Percentiles rank a stretch among this genome's conserved stretches.
These are phyloP conservation scores for Pseudomyrmex gracilis DNA, from an alignment of 1,140 invertebrate species.

Conservation along the genomic window DNA sequence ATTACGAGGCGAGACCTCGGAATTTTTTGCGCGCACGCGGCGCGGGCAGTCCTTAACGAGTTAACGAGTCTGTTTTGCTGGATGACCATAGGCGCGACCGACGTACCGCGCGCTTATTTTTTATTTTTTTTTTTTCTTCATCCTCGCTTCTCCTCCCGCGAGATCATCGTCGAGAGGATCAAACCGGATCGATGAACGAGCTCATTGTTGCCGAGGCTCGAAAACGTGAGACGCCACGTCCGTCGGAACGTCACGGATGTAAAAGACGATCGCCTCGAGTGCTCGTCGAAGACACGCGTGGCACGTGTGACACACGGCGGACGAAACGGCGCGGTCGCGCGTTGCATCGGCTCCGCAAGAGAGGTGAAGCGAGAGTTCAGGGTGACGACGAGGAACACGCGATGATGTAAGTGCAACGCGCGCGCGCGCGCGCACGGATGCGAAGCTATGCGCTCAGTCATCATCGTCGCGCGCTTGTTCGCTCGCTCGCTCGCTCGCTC, in stretches of 20 bases:
- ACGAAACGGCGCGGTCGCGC: slow-evolving; percentile 6
- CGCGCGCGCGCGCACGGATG: slow-evolving; percentile 46
- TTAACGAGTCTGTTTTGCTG: slow-evolving; percentile 56
- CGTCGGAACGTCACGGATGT: slow-evolving; percentile 52
- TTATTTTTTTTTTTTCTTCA: slow-evolving; percentile 18
- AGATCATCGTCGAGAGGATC: slow-evolving; percentile 42
- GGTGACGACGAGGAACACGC: slow-evolving; percentile 62
- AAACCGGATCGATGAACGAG: slow-evolving; percentile 64
- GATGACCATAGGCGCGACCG: slow-evolving; percentile 58
- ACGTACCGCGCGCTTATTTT: slow-evolving; percentile 48
- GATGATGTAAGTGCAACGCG: slow-evolving; percentile 64
- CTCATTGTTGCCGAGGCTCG: slow-evolving; percentile 59
- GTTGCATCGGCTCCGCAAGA: slow-evolving; percentile 33
- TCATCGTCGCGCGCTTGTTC: slow-evolving; percentile 30
- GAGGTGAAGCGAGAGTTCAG: slow-evolving; percentile 52
- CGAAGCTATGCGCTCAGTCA: slow-evolving; percentile 77
- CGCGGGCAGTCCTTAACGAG: slow-evolving; percentile 39
- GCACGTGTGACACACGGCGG: slow-evolving; percentile 70
- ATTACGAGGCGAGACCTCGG: neutral
- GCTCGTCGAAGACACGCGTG: slow-evolving; percentile 53
- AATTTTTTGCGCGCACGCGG: slow-evolving; percentile 21
- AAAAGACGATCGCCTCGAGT: slow-evolving; percentile 29
- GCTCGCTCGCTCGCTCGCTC: too few species aligned
- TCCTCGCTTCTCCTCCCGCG: slow-evolving; percentile 14
- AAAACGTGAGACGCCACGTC: slow-evolving; percentile 60